These are phyloP conservation scores for Eupsilia transversa DNA, from an alignment of 2,888 invertebrate genomes.

Conservation along the genomic window DNA sequence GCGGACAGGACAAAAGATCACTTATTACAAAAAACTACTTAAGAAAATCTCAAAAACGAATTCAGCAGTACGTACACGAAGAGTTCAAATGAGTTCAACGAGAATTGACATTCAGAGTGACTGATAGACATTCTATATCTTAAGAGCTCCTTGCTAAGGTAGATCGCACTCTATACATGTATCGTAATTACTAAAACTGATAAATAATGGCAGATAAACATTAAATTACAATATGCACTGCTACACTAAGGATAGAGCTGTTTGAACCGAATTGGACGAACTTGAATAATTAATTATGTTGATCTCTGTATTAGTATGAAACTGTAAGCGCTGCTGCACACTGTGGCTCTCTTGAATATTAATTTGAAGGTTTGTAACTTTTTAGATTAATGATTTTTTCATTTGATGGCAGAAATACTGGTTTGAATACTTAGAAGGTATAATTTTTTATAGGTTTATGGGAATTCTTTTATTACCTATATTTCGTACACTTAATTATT, in stretches of 20 bases:
- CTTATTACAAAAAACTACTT: not conserved
- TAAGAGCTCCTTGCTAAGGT: not conserved
- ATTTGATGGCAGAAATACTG: not conserved
- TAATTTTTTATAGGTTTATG: not conserved
- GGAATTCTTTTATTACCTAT: not conserved
- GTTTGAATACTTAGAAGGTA: not conserved
- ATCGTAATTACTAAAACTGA: not conserved
- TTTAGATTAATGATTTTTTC: not conserved
- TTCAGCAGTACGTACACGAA: not conserved
- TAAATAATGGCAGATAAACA: not conserved
- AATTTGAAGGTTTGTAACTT: not conserved
- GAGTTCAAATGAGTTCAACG: constrained; percentile 3
- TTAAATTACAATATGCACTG: not conserved
- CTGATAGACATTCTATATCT: constrained; percentile 3
- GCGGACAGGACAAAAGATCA: not conserved
- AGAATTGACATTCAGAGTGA: not conserved
- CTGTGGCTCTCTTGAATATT: not conserved
- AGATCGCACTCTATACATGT: not conserved
- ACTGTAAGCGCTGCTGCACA: not conserved
- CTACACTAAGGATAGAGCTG: constrained; percentile 1
- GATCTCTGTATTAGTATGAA: constrained; percentile 5
- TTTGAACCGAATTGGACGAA: constrained; percentile 10
- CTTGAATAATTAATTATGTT: constrained; percentile 29
- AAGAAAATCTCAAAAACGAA: constrained; percentile 5
- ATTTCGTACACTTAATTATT: not conserved